Evolutionary conservation across 2,113 vertebrate genomes (phyloP).

Genomic region (Zosterops lateralis): DNA sequence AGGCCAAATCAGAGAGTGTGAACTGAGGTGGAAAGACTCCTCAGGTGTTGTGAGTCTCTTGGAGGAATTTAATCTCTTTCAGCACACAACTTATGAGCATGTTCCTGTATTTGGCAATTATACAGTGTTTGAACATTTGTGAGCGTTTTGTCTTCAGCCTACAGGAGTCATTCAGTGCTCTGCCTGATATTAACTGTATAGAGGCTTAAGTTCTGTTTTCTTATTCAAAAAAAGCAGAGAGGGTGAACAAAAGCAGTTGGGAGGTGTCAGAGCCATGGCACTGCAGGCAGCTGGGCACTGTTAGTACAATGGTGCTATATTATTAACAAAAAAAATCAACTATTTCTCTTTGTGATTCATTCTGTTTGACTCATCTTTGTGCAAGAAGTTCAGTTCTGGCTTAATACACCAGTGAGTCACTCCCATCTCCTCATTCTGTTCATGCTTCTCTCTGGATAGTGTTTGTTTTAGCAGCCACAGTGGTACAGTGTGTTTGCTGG

Average conservation of each 20-base stretch:
- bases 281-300: not conserved
- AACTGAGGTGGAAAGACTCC: not conserved
- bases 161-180: not conserved
- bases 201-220: not conserved
- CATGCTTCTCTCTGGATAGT: not conserved
- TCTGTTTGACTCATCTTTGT: conserved; percentile 22
- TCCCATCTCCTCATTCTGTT: not conserved
- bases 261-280: not conserved
- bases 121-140: not conserved
- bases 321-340: conserved; percentile 20
- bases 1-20: not conserved
- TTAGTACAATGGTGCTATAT: not conserved
- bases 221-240: not conserved
- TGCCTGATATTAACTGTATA: not conserved
- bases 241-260: not conserved
- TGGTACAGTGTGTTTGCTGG: not conserved
- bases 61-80: not conserved
- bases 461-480: conserved; percentile 33
- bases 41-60: not conserved
- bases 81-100: not conserved
- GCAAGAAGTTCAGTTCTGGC: conserved; percentile 7
- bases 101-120: not conserved
- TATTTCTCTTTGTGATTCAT: conserved; percentile 9
- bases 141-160: not conserved
- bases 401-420: conserved; percentile 14